A percentile compares a stretch with the other conserved stretches of the same genome.
These are phyloP conservation scores for Stegostoma tigrinum DNA, from an alignment of 2,113 vertebrate genomes.

Conservation along the genomic window DNA sequence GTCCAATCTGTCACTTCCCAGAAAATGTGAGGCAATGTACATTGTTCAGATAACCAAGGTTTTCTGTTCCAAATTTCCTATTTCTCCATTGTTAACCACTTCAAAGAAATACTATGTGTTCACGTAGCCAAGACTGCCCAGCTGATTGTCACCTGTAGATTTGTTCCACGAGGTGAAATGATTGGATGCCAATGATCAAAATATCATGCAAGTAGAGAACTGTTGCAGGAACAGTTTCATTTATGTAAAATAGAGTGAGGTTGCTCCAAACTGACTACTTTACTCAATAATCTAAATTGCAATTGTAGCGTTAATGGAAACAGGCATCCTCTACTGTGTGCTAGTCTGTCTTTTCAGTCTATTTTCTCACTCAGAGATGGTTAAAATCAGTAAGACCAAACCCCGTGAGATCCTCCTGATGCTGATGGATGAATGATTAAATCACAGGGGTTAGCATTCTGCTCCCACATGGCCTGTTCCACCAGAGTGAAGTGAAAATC, in stretches of 20 bases:
- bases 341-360: slow-evolving; percentile 19
- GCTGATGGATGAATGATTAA: slow-evolving; percentile 19
- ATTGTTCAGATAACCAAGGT: neutral
- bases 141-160: slow-evolving; percentile 22
- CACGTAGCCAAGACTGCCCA: neutral
- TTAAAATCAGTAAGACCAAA: slow-evolving; percentile 10
- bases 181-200: slow-evolving; percentile 1
- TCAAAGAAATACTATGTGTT: too few relatives aligned
- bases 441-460: slow-evolving; percentile 25
- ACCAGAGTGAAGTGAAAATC: slow-evolving; percentile 1
- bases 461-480: slow-evolving; percentile 34
- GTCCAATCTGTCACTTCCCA: neutral
- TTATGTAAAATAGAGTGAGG: neutral
- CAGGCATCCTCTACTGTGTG: slow-evolving; percentile 24
- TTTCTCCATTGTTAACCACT: neutral
- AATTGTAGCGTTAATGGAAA: neutral
- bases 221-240: neutral
- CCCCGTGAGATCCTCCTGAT: slow-evolving; percentile 17
- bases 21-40: neutral
- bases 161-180: neutral
- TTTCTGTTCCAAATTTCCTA: neutral
- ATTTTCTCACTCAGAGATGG: slow-evolving; percentile 22
- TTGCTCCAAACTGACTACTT: neutral
- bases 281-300: neutral
- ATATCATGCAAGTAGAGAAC: neutral